These are phyloP conservation scores for Acipenser transmontanus DNA, from an alignment of 2,797 vertebrate genomes.

Conservation along the genomic window DNA sequence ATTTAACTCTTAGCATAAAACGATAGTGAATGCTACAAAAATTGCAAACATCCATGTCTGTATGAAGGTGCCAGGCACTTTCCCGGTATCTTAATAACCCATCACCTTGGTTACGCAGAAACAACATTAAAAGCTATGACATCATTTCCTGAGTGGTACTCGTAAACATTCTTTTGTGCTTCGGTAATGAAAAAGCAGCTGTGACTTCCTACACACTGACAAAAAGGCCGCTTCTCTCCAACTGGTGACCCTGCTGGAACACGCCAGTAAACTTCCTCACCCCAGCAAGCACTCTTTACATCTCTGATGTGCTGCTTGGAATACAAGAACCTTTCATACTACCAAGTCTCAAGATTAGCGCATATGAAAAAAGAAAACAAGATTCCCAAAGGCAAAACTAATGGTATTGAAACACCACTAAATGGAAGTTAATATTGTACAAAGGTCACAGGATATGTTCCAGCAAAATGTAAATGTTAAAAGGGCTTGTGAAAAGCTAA, in stretches of 20 bases:
- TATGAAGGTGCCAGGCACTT: no score
- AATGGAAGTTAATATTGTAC: background rate
- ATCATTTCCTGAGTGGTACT: constrained; percentile 13
- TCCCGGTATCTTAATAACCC: no score
- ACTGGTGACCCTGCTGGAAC: background rate
- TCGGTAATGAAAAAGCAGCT: constrained; percentile 45
- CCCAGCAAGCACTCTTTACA: background rate
- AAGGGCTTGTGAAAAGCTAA: no score
- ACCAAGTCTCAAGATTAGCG: background rate
- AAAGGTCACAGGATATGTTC: background rate
- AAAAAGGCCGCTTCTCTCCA: background rate
- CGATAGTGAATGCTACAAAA: background rate
- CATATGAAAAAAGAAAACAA: background rate
- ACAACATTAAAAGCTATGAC: constrained; percentile 1
- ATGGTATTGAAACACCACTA: background rate
- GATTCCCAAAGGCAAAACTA: background rate
- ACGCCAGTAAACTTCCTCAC: constrained; percentile 5
- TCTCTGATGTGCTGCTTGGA: background rate
- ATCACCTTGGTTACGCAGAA: background rate
- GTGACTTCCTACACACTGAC: constrained; percentile 23
- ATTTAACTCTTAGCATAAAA: background rate
- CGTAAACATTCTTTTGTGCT: constrained; percentile 42
- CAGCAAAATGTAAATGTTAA: background rate
- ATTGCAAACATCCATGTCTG: background rate
- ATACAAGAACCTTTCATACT: background rate